These are phyloP conservation scores for Siderastrea radians DNA, from an alignment of 92 coral and sea anemone genomes.

Conservation along the genomic window DNA sequence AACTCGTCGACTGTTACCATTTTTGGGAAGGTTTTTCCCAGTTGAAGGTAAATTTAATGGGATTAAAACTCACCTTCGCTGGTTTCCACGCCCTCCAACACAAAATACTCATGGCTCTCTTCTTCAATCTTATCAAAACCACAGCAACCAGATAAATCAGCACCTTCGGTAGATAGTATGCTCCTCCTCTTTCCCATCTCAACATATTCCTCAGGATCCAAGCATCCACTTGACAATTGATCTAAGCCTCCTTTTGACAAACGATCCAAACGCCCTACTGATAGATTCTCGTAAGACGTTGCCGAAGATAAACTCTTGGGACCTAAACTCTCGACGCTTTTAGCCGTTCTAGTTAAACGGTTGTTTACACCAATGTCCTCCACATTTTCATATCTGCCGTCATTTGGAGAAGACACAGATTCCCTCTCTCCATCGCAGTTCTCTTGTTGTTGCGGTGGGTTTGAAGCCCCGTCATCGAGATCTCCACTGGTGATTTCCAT, in stretches of 20 bases:
- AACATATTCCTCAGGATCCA: slow-evolving; percentile 30
- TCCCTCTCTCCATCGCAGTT: not conserved
- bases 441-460: not conserved
- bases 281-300: not conserved
- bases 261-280: not conserved
- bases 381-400: not conserved
- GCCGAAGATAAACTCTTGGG: not conserved
- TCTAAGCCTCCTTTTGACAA: not conserved
- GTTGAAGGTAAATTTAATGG: too few relatives aligned
- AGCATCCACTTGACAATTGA: not conserved
- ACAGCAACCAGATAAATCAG: not conserved
- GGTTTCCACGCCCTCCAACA: slow-evolving; percentile 3
- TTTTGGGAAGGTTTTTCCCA: too few relatives aligned
- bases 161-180: not conserved
- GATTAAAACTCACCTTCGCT: slow-evolving; percentile 25
- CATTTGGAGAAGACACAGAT: not conserved
- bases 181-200: slow-evolving; percentile 44
- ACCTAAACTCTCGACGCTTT: not conserved
- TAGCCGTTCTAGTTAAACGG: not conserved
- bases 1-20: too few relatives aligned
- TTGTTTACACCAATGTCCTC: not conserved
- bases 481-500: slow-evolving; percentile 23
- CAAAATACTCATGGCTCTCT: slow-evolving; percentile 15
- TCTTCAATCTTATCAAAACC: slow-evolving; percentile 27
- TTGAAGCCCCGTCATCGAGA: not conserved